A percentile compares a stretch with the other conserved stretches of the same genome.
These are phyloP conservation scores for Lucilia cuprina DNA, from an alignment of 1,140 invertebrate genomes.

Conservation along the genomic window DNA sequence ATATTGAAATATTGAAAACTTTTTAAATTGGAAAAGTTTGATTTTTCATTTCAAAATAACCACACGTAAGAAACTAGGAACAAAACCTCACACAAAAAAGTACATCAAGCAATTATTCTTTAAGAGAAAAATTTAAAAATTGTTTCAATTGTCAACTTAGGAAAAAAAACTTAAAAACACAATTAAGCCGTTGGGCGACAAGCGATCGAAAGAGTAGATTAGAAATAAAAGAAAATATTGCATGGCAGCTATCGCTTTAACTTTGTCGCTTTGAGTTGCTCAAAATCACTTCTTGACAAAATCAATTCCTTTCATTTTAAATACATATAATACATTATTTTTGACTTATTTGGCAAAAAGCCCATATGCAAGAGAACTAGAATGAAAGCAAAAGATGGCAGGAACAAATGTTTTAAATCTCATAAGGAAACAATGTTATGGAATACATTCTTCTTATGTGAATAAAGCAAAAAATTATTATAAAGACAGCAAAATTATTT, in stretches of 20 bases:
- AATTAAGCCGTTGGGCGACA: too few species aligned
- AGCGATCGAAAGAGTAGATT: too few species aligned
- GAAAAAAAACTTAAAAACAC: too few species aligned
- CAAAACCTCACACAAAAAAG: too few species aligned
- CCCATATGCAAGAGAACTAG: background rate
- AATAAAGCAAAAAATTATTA: background rate
- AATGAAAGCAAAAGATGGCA: background rate
- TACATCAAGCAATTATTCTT: background rate
- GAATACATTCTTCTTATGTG: background rate
- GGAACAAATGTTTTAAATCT: background rate
- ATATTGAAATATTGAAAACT: too few species aligned
- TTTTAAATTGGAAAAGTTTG: background rate
- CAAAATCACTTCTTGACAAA: background rate
- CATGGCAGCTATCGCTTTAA: too few species aligned
- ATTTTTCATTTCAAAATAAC: background rate
- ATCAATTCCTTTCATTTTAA: background rate
- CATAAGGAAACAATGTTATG: background rate
- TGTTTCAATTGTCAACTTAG: too few species aligned
- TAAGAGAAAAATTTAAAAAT: too few species aligned
- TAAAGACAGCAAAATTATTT: background rate
- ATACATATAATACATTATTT: background rate
- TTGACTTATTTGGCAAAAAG: conserved; percentile 11
- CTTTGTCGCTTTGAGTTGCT: too few species aligned
- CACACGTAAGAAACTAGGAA: background rate
- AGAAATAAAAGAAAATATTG: too few species aligned